Base-by-base conservation (phyloP, 2,888 invertebrate species). In the Tenodera sinensis region DNA sequence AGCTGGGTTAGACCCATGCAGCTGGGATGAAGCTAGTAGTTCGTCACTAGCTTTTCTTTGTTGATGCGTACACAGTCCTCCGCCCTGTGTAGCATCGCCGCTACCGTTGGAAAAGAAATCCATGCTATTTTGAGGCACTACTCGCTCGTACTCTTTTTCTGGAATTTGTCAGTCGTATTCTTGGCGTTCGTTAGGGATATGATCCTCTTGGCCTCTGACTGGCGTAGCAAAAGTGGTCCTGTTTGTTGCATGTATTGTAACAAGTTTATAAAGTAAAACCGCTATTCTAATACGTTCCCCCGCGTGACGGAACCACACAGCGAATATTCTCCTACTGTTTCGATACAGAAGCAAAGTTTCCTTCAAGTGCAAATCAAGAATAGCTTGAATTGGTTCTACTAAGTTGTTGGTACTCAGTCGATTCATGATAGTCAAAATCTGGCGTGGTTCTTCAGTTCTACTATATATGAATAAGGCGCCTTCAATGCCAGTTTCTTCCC, bases 361-460 rank as follows among this genome's bases (percentile, higher is more conserved):
- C 94, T 98, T 98, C 92, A 97, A 95, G 93, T 98, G 98, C 92
- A 98, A 95, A 94, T 99, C 98, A 92, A 98, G 95, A 91, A 97
- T 97, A 92, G 96, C 96, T 86, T 97, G 97, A 91, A 99, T 96
- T 85, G 98, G 98, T 93, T 99, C 98, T 90, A 98, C 97, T 92
- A 98, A 95, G 93, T 98, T 98, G 92, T 97, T 97, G 90, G 98
- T 97, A 93, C 97, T 98, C 92, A 98, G 95, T 93, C 95, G 93
- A 94, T 99, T 99, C 95, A 98, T 97, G 93, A 99, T 98, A 94
- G 98, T 97, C 94, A 98, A 96, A 94, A 98, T 98, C 94, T 98
- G 97, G 93, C 96, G 96, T 88, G 98, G 98, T 93, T 97, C 97
- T 91, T 97, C 98, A 94, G 96, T 97, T 93, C 98, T 96, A 93